Percentiles rank a stretch among this genome's conserved stretches.
Conservation (phyloP, 2,888 invertebrate species). For the Dendrolimus pini region DNA sequence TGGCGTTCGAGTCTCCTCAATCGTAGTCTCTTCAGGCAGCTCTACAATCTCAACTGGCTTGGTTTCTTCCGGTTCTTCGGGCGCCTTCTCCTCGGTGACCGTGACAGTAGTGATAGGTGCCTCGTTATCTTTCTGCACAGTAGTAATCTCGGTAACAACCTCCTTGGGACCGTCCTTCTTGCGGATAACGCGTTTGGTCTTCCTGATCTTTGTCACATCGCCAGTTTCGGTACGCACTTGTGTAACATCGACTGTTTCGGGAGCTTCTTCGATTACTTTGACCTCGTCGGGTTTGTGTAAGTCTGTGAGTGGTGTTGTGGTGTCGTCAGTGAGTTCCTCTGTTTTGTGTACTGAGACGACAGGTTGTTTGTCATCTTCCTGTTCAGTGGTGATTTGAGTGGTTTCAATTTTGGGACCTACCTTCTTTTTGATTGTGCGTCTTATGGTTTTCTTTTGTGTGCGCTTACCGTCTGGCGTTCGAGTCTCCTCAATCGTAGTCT, state of each 20-base stretch:
- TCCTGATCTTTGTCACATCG: conserved; percentile 1
- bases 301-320: conserved; percentile 24
- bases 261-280: not conserved
- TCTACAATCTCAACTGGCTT: not conserved
- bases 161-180: no score
- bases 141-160: no score
- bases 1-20: no score
- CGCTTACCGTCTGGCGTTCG: conserved; percentile 6
- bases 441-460: conserved; percentile 38
- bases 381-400: conserved; percentile 37
- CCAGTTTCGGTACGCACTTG: conserved; percentile 22
- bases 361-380: conserved; percentile 14
- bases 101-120: not conserved
- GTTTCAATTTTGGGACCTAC: conserved; percentile 53
- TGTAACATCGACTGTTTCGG: conserved; percentile 10
- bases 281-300: conserved; percentile 2
- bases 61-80: not conserved
- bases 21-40: no score
- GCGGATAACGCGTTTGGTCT: not conserved
- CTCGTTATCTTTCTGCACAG: no score
- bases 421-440: conserved; percentile 53
- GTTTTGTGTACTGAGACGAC: conserved; percentile 26
- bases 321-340: conserved; percentile 30
- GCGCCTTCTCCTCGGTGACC: conserved; percentile 3
- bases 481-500: not conserved